phyloP scores from a whole-genome alignment of 2,797 vertebrate species.

The Coreius guichenoti region DNA sequence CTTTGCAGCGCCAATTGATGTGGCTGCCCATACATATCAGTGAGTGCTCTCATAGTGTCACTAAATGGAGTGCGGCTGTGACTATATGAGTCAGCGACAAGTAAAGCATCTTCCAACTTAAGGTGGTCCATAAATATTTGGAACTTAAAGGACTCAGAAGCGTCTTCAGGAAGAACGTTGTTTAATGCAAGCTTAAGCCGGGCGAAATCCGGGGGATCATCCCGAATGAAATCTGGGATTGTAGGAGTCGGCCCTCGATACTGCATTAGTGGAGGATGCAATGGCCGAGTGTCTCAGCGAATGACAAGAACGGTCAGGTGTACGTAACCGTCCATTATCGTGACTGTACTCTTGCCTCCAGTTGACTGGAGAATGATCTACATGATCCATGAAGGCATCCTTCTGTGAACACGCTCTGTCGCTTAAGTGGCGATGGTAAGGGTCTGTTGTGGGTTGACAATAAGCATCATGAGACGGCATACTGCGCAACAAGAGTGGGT shows the following conservation, averaged over 20 bases:
- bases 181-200: slow-evolving; percentile 25
- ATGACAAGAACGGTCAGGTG: background rate
- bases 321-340: background rate
- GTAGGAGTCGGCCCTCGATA: background rate
- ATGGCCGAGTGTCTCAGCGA: background rate
- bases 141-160: slow-evolving; percentile 49
- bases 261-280: background rate
- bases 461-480: background rate
- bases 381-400: background rate
- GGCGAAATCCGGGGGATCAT: slow-evolving; percentile 19
- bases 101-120: slow-evolving; percentile 57
- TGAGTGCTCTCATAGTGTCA: slow-evolving; percentile 43
- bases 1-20: slow-evolving; percentile 33
- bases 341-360: background rate
- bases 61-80: background rate
- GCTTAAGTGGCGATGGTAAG: background rate
- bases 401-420: background rate
- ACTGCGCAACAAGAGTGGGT: background rate
- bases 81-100: slow-evolving; percentile 43
- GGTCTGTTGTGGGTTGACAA: background rate
- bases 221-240: background rate
- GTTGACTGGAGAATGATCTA: background rate
- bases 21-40: slow-evolving; percentile 38
- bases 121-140: slow-evolving; percentile 36
- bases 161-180: slow-evolving; percentile 1